Base-by-base conservation (phyloP, 2,113 vertebrate genomes). In the Macquaria australasica region DNA sequence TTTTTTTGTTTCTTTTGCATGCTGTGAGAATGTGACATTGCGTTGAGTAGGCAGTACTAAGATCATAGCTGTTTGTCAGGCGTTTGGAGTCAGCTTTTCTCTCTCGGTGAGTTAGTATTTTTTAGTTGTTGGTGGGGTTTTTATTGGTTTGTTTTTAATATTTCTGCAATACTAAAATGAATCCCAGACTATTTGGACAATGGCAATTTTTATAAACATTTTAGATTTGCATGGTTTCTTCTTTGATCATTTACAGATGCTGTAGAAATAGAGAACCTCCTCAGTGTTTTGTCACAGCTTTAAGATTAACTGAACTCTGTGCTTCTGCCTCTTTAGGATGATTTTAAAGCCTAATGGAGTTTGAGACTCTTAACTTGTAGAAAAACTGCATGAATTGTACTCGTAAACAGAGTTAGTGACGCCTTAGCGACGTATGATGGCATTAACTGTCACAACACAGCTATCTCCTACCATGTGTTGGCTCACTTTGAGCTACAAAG, bases 81-180 rank as follows among this genome's bases (percentile, higher is more conserved):
- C 10, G 3, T 28, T 63, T 21, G 48, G 7, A 48, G 71, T 76
- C 67, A 63, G 1, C 55, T 37, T n/a, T 34, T 72, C 76, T 45
- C 68, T 77, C 20, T 63, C 20, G 91, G 88, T 91, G 73, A 91
- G 91, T 91, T 67, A 0, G 18, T 11, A 0, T 28, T 60, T 78
- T 43, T 34, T 37, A 48, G 5, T 45, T 58, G 25, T 23, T 31
- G 31, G 1, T 41, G 7, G 18, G 16, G 25, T 15, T 77, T 37
- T 72, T 50, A 1, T 68, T n/a, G 16, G 0, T 25, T 53, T 8
- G 1, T 70, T 80, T 48, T 39, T 48, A 11, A 1, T 18, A 18
- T 25, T 56, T 80, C 28, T 11, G 34, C 39, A 69, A 28, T 25
- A 63, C 5, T 6, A 41, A 43, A 10, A 31, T 66, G 1, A 51